Base-by-base conservation (phyloP, 2,888 invertebrate genomes). In the Sesia apiformis region DNA sequence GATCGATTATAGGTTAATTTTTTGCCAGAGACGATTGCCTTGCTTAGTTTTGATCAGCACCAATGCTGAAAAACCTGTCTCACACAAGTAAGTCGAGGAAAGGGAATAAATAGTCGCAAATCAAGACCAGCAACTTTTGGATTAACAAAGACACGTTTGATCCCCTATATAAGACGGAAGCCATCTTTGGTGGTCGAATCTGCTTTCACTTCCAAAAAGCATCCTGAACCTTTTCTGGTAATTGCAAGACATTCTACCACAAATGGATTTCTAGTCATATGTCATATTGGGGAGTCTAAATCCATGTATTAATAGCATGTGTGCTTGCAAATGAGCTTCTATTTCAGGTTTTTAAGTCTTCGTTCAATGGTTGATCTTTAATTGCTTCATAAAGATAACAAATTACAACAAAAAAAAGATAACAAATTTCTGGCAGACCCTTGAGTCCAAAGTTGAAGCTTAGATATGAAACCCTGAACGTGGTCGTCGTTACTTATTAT, bases 401-500 rank as follows among this genome's bases (percentile, higher is more conserved):
- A n/a, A n/a, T n/a, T n/a, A n/a, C n/a, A n/a, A n/a, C 39, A 39
- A 8, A 49, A 53, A 53, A 53, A 53, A 39, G 39, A 5, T 39
- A 49, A 49, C 49, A 49, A 7, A 49, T 49, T 53, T 53, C 39
- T 40, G 8, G 41, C 41, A 53, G 43, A 53, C 41, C 40, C 43
- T 41, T 53, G 5, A 38, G 41, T 53, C 53, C 53, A 38, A 53
- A 53, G 53, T 49, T 49, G 53, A 53, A 49, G 49, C 49, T 53
- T 53, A 39, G 49, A 53, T 53, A 53, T 53, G 53, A 53, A 53
- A 39, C 53, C 53, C 49, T 53, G 53, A 53, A 53, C 49, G 46
- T 53, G 41, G 39, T 53, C 53, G 49, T 53, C 46, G 40, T 53
- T 53, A 49, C 53, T 53, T 8, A 53, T 49, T n/a, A 49, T 8